A percentile compares a stretch with the other conserved stretches of the same genome.
phyloP scores from a whole-genome alignment of 2,797 vertebrate genomes.

The Gobionotothen gibberifrons region DNA sequence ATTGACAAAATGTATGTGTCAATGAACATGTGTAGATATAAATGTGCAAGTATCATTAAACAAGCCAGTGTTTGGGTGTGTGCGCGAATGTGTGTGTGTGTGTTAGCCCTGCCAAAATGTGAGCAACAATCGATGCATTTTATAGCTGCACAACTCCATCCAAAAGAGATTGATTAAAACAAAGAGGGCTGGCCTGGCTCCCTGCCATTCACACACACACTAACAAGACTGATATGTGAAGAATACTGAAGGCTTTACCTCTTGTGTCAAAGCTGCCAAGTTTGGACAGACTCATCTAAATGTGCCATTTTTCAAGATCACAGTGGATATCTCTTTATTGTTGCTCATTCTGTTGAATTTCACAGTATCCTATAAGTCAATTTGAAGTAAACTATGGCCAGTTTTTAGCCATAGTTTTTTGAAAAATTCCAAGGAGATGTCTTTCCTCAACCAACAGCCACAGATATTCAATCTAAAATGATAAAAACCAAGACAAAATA shows the following conservation, averaged over 20 bases:
- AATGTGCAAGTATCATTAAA: conserved; percentile 47
- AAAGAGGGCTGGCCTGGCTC: conserved; percentile 69
- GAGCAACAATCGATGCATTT: conserved; percentile 82
- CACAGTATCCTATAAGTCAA: background rate
- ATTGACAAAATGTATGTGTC: conserved; percentile 8
- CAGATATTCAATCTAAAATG: background rate
- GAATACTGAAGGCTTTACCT: conserved; percentile 19
- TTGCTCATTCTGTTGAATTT: background rate
- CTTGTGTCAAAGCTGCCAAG: conserved; percentile 13
- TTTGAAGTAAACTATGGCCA: background rate
- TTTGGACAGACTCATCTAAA: conserved; percentile 27
- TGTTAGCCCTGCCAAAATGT: conserved; percentile 47
- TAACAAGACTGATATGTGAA: conserved; percentile 64
- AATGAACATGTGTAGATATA: conserved; percentile 26
- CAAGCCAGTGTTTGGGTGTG: background rate
- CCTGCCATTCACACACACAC: conserved; percentile 40
- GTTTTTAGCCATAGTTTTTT: background rate
- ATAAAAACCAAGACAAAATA: background rate
- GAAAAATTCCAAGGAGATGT: background rate
- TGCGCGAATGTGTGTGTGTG: too few relatives aligned
- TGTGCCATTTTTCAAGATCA: conserved; percentile 6
- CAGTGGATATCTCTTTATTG: background rate
- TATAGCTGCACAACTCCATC: conserved; percentile 78
- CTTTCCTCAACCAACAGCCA: background rate
- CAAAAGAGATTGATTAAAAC: conserved; percentile 84